A percentile compares a stretch with the other conserved stretches of the same genome.
Conservation (phyloP, 2,113 vertebrate genomes). For the Leuciscus idus region DNA sequence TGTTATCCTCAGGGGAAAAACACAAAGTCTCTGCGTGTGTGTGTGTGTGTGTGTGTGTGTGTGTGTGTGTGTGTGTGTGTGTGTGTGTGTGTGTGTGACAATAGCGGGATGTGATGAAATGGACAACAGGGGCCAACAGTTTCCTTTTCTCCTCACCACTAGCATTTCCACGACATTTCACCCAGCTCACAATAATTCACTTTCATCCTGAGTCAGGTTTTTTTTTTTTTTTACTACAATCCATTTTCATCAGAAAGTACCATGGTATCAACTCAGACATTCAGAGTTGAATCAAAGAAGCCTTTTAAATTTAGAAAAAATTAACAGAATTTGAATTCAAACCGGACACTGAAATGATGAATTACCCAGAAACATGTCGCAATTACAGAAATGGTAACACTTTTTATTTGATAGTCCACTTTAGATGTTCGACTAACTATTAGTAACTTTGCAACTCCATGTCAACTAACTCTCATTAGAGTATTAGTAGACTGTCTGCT, state of each 20-base stretch:
- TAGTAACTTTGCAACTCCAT: no score
- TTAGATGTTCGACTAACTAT: no score
- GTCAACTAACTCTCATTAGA: no score
- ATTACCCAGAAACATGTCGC: no score
- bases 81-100: conserved; percentile 58
- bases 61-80: not conserved
- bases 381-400: no score
- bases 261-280: not conserved
- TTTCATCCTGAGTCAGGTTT: not conserved
- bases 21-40: conserved; percentile 5
- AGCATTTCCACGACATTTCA: conserved; percentile 46
- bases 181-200: not conserved
- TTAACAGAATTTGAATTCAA: no score
- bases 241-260: not conserved
- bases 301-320: no score
- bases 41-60: not conserved
- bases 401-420: no score
- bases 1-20: conserved; percentile 5
- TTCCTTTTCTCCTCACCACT: conserved; percentile 30
- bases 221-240: not conserved
- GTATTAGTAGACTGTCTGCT: no score
- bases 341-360: no score
- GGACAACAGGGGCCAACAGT: conserved; percentile 32
- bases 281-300: no score
- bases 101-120: conserved; percentile 68